Percentiles rank a stretch among this genome's conserved stretches.
These are phyloP conservation scores for Porphyrio hochstetteri DNA, from an alignment of 2,113 vertebrate species.

Conservation along the genomic window DNA sequence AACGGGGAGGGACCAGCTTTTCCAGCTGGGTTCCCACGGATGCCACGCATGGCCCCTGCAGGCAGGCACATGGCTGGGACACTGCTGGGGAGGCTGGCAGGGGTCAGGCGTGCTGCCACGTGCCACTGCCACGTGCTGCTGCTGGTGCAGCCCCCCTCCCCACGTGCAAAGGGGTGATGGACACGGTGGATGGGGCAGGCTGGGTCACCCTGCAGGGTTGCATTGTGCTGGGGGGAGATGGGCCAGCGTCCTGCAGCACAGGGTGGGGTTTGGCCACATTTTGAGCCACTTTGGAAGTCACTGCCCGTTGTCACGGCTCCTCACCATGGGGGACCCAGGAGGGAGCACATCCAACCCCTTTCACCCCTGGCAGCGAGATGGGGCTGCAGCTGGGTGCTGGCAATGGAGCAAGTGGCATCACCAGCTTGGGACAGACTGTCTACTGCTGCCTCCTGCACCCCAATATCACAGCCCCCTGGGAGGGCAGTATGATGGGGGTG, in stretches of 20 bases:
- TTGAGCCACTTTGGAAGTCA: not conserved
- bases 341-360: not conserved
- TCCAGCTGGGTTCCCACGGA: fast-evolving
- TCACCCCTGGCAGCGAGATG: not conserved
- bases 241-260: not conserved
- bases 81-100: fast-evolving
- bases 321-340: fast-evolving
- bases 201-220: not conserved
- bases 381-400: fast-evolving
- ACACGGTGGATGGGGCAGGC: fast-evolving
- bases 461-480: fast-evolving
- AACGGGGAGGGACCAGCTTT: not conserved
- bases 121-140: not conserved
- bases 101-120: not conserved
- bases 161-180: fast-evolving
- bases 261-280: fast-evolving
- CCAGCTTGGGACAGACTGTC: not conserved
- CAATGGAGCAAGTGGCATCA: not conserved
- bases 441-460: not conserved
- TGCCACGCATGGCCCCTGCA: not conserved
- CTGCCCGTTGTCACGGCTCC: not conserved
- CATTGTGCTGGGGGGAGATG: fast-evolving
- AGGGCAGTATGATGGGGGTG: fast-evolving
- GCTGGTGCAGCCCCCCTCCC: not conserved
- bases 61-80: not conserved